These are phyloP conservation scores for Etheostoma spectabile DNA, from an alignment of 2,113 vertebrate genomes.

Conservation along the genomic window DNA sequence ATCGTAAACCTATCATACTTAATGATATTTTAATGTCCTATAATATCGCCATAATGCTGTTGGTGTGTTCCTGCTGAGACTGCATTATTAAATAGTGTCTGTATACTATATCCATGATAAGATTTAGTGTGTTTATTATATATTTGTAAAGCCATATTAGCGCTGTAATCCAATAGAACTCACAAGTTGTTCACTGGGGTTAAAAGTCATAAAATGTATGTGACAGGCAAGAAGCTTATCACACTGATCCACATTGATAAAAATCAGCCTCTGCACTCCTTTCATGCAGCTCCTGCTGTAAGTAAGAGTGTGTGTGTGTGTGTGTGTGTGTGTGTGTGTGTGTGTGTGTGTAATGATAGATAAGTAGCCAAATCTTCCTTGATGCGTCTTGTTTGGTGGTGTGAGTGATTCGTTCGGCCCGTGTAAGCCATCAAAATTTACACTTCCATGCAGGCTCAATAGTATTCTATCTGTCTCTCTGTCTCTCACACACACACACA, in stretches of 20 bases:
- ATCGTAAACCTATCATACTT: conserved; percentile 2
- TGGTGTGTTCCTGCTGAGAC: background rate
- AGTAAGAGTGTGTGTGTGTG: conserved; percentile 3
- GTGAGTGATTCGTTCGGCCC: conserved; percentile 57
- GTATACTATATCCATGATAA: background rate
- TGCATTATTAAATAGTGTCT: background rate
- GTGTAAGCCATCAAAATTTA: conserved; percentile 63
- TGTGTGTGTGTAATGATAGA: conserved; percentile 51
- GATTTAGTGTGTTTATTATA: conserved; percentile 10
- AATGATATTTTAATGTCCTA: conserved; percentile 15
- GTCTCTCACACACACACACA: conserved; percentile 42
- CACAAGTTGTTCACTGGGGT: background rate
- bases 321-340: no score
- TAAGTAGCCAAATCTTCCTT: conserved; percentile 40
- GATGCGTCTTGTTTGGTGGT: conserved; percentile 45
- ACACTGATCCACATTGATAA: conserved; percentile 13
- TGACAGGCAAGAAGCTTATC: background rate
- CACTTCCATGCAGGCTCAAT: conserved; percentile 62
- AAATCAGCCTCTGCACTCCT: conserved; percentile 1
- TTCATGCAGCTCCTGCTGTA: background rate
- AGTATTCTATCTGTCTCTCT: conserved; percentile 48
- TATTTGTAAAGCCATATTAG: background rate
- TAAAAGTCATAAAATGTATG: background rate
- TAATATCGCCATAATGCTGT: background rate
- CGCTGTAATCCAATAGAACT: background rate